These are phyloP conservation scores for Zaprionus ghesquierei DNA, from an alignment of 1,140 invertebrate genomes.

Conservation along the genomic window DNA sequence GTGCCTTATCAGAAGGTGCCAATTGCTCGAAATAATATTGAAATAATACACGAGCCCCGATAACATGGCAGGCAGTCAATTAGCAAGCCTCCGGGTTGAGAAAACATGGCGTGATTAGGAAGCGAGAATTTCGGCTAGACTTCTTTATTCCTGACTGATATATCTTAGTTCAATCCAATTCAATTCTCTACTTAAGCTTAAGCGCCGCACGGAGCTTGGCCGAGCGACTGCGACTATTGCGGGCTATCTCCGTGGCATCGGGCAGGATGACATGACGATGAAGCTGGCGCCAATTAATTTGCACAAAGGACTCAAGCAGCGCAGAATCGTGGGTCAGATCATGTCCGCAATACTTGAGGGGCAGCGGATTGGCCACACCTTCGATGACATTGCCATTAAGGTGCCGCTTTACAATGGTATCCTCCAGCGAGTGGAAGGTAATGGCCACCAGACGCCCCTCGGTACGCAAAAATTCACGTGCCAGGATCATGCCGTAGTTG, in stretches of 20 bases:
- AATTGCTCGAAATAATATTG: slow-evolving; percentile 48
- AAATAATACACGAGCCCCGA: slow-evolving; percentile 17
- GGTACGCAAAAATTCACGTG: slow-evolving; percentile 89
- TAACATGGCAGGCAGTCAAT: slow-evolving; percentile 29
- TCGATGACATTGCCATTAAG: slow-evolving; percentile 90
- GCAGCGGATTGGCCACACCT: slow-evolving; percentile 86
- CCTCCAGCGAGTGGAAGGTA: slow-evolving; percentile 96
- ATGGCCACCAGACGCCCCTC: slow-evolving; percentile 91
- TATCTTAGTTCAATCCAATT: neutral
- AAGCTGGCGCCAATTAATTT: slow-evolving; percentile 89
- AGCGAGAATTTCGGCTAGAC: neutral
- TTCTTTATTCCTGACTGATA: slow-evolving; percentile 37
- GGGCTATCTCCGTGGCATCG: slow-evolving; percentile 87
- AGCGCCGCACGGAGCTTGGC: slow-evolving; percentile 93
- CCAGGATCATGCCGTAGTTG: slow-evolving; percentile 93
- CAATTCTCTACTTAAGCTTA: slow-evolving; percentile 83
- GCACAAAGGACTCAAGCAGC: slow-evolving; percentile 85
- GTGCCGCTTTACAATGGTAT: slow-evolving; percentile 96
- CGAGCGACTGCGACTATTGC: slow-evolving; percentile 93
- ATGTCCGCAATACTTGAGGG: slow-evolving; percentile 87
- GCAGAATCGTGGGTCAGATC: slow-evolving; percentile 84
- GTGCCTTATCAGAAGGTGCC: slow-evolving; percentile 61
- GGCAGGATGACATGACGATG: slow-evolving; percentile 92
- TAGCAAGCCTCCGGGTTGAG: neutral
- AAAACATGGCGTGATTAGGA: neutral